Percentiles rank a stretch among this genome's conserved stretches.
These are phyloP conservation scores for Drosophila anomalipes DNA, from an alignment of 2,888 invertebrate genomes.

Conservation along the genomic window DNA sequence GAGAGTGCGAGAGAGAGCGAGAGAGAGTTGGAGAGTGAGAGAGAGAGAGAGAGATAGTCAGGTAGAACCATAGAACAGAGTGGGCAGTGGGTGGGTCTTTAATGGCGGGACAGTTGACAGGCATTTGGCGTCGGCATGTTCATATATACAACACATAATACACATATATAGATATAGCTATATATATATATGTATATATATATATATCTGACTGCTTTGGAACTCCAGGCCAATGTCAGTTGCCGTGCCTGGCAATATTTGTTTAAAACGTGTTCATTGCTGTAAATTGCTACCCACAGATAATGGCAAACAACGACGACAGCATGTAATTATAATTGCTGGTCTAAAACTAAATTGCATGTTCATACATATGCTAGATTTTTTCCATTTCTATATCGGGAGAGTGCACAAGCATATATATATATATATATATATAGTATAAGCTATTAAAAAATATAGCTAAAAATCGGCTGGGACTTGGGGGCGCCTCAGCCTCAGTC, in stretches of 20 bases:
- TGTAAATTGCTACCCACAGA: constrained; percentile 78
- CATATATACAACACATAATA: constrained; percentile 36
- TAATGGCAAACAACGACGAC: constrained; percentile 52
- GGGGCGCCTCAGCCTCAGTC: constrained; percentile 3
- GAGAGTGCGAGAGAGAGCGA: not conserved
- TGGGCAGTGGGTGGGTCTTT: constrained; percentile 15
- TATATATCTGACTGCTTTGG: not conserved
- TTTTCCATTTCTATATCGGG: constrained; percentile 1
- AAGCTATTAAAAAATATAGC: constrained; percentile 5
- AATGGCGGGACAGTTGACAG: constrained; percentile 8
- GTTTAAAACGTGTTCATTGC: constrained; percentile 73
- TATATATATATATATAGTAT: constrained; percentile 11
- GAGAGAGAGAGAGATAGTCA: not conserved
- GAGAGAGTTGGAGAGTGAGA: not conserved
- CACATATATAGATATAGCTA: constrained; percentile 17
- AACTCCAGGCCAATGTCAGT: constrained; percentile 65
- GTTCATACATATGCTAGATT: constrained; percentile 45
- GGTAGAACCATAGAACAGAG: not conserved
- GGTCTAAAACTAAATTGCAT: constrained; percentile 70
- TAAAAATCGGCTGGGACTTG: constrained; percentile 35
- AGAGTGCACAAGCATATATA: constrained; percentile 19
- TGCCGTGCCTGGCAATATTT: constrained; percentile 77
- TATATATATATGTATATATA: constrained; percentile 2
- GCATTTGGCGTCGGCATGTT: constrained; percentile 17
- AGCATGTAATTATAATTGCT: constrained; percentile 60